Evolutionary conservation across 2,797 vertebrate species (phyloP), one percentile per base, ranked within the genome.

Genomic region (Oreortyx pictus): DNA sequence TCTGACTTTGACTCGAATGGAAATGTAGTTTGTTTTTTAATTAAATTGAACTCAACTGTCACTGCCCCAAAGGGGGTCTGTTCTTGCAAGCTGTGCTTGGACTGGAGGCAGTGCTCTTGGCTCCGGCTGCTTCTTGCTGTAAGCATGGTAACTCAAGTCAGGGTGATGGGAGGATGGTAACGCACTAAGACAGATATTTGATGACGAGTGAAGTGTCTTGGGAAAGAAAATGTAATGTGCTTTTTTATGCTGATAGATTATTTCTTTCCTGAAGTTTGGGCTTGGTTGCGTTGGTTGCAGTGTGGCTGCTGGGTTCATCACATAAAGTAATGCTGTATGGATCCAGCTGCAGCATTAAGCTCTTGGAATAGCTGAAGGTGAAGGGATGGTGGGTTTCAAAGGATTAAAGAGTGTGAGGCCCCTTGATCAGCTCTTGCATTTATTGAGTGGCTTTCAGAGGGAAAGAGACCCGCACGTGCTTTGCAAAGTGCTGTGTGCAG

Each of bases 11-110:
- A 76, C 60, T 92, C 61, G 66, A 78, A 82, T 93, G 90, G 92
- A 91, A 90, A 93, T 94, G 86, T 54, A 59, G 94, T 92, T 95
- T 94, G 74, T 70, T 92, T 90, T 93, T 1, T 3, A 72, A 47
- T 94, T 92, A 88, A 94, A 86, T 75, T 5, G 50, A 81, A 68
- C 90, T 94, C 71, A 14, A 84, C 67, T 90, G 86, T 78, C 3
- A 6, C 85, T 93, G 77, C 92, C 90, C 93, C 86, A 33, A 5
- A 86, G 92, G 92, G 81, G 86, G 29, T 84, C 83, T 94, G 93
- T 88, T 92, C 83, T 82, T 88, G 77, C 94, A 92, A 82, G 73
- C 76, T 90, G 54, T 78, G 86, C 54, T 39, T 76, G 90, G 91
- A 62, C 3, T 8, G 43, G 25, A 52, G 70, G 89, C 80, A 52